These are phyloP conservation scores for Myotis findleyi DNA, from an alignment of 2,797 vertebrate genomes.

Conservation along the genomic window DNA sequence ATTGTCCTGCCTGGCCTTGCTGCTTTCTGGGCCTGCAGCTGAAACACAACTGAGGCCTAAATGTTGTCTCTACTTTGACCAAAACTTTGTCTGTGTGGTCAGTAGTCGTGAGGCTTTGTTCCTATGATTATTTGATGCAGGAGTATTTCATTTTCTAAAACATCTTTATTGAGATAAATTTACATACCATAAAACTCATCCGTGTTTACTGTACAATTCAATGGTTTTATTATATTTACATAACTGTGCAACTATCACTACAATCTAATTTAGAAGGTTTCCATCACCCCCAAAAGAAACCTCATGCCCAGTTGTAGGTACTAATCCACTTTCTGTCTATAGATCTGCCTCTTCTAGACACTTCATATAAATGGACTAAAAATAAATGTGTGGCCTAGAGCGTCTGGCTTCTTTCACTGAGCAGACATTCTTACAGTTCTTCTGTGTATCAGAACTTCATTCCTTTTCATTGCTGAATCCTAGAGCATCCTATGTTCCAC, in stretches of 20 bases:
- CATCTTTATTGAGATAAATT: neutral
- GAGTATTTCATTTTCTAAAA: neutral
- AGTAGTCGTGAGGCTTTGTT: neutral
- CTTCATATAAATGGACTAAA: fast-evolving
- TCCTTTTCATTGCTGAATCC: neutral
- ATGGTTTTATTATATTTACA: neutral
- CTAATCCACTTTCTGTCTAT: too few relatives aligned
- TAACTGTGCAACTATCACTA: neutral
- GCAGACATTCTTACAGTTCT: neutral
- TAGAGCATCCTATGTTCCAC: too few relatives aligned
- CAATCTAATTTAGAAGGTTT: neutral
- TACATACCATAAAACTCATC: neutral
- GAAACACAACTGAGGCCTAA: neutral
- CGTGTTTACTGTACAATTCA: neutral
- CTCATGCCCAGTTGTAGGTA: neutral
- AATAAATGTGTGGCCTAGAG: too few relatives aligned
- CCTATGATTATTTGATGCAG: neutral
- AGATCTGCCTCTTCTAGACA: neutral
- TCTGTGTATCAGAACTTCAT: neutral
- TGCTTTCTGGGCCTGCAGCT: neutral
- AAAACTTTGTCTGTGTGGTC: neutral
- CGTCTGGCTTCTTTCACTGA: neutral
- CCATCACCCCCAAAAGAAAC: neutral
- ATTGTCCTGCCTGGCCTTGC: neutral
- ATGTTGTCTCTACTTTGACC: neutral